Percentiles rank a stretch among this genome's conserved stretches.
phyloP scores from a whole-genome alignment of 1,140 invertebrate genomes.

The Adelges cooleyi region DNA sequence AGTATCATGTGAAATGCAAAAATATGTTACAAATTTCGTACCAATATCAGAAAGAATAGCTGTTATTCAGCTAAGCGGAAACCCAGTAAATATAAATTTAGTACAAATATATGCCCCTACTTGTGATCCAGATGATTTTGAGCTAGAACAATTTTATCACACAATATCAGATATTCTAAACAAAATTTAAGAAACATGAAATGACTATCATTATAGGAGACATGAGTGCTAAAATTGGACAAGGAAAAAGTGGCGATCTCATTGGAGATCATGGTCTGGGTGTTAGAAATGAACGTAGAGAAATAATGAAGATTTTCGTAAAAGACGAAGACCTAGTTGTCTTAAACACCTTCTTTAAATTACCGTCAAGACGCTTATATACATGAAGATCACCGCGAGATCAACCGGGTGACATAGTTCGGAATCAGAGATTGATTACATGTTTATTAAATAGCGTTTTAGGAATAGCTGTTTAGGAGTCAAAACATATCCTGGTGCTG shows the following conservation, averaged over 20 bases:
- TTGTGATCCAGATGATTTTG: slow-evolving; percentile 30
- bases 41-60: background rate
- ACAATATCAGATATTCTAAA: slow-evolving; percentile 25
- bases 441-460: slow-evolving; percentile 35
- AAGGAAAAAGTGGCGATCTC: slow-evolving; percentile 20
- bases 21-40: background rate
- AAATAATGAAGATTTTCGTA: slow-evolving; percentile 35
- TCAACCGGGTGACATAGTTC: slow-evolving; percentile 32
- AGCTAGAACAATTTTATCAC: slow-evolving; percentile 35
- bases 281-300: slow-evolving; percentile 35
- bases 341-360: slow-evolving; percentile 36
- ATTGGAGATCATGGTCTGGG: slow-evolving; percentile 33
- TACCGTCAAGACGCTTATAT: slow-evolving; percentile 35
- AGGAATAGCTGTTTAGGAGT: slow-evolving; percentile 33
- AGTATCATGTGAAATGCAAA: background rate
- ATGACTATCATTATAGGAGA: slow-evolving; percentile 33
- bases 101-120: slow-evolving; percentile 37
- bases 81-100: slow-evolving; percentile 31
- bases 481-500: slow-evolving; percentile 33
- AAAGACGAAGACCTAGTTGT: slow-evolving; percentile 35
- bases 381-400: slow-evolving; percentile 36
- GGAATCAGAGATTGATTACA: slow-evolving; percentile 39
- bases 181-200: slow-evolving; percentile 29
- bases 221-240: slow-evolving; percentile 35
- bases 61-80: background rate